Evolutionary conservation across 2,797 vertebrate species (phyloP), one percentile per base, ranked within the genome.

Genomic region (Chaenodraco wilsoni): DNA sequence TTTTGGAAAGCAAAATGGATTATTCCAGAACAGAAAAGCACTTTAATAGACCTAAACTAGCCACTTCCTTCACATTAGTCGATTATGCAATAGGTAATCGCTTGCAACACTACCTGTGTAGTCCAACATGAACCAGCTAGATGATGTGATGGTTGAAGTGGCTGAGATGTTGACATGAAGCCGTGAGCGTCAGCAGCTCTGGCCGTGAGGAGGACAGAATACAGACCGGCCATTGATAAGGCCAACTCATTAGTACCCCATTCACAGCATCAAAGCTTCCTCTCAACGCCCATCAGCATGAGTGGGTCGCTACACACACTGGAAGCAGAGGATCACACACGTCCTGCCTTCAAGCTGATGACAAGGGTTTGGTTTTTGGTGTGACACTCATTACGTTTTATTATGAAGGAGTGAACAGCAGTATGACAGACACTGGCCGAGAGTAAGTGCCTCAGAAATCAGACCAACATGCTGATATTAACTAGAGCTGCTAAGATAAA

Each of bases 241-340:
- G 73, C 84, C 75, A 69, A 85, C 89, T 92, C 91, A 91, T 93
- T 92, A 91, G 88, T 90, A 92, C 82, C 75, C 91, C 74, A 78
- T 89, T 87, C 90, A 87, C 74, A 56, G 13, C 86, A 87, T 88
- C 89, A 88, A 87, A 85, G 81, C 85, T 75, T 87, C 79, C 84
- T 86, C 89, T 91, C 76, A 64, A 81, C 56, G 33, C 76, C 82
- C 82, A 87, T 84, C 75, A 44, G 44, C 67, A 65, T 63, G 68
- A 87, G 78, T 78, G 84, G 75, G 72, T 67, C 55, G 16, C 81
- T 59, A 56, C 19, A 21, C 66, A 60, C 72, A 78, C 46, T 74
- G 78, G 72, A 79, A 17, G 61, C 79, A 52, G 65, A 78, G 74
- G 54, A 81, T 48, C 72, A 52, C 74, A 45, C 71, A 76, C 56